Conservation (phyloP, 2,888 invertebrate genomes). For the Bedellia somnulentella region DNA sequence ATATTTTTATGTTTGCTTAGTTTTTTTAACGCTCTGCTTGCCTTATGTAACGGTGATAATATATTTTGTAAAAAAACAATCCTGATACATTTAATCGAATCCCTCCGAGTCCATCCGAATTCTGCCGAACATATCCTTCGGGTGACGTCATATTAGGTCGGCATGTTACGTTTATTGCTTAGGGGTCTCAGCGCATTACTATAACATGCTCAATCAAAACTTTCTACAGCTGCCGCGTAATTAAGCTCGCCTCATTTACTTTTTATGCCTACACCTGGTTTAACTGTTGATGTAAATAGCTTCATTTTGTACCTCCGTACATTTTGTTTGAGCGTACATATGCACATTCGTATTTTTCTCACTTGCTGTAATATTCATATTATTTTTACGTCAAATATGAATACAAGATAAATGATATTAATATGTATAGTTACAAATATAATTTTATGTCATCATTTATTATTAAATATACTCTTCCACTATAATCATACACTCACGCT, state of each 20-base stretch:
- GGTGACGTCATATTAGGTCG: conserved; percentile 10
- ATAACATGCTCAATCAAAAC: conserved; percentile 15
- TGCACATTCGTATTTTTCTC: background rate
- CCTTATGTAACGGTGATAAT: no score
- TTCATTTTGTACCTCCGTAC: background rate
- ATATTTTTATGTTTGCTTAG: no score
- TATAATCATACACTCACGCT: no score
- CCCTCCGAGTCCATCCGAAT: background rate
- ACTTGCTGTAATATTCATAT: background rate
- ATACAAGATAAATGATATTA: no score
- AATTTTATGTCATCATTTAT: no score
- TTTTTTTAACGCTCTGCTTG: no score
- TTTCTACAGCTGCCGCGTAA: conserved; percentile 2
- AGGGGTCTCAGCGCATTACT: conserved; percentile 12
- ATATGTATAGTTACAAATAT: no score
- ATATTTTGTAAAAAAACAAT: background rate
- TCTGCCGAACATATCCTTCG: conserved; percentile 8
- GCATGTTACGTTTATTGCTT: conserved; percentile 7
- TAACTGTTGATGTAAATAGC: background rate
- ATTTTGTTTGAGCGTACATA: background rate
- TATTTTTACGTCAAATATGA: no score
- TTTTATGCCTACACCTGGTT: background rate
- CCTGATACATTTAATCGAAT: background rate
- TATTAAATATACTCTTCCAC: no score
- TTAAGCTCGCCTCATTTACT: background rate